phyloP scores from a whole-genome alignment of 2,888 invertebrate genomes.

The Drosophila nr. medialis region DNA sequence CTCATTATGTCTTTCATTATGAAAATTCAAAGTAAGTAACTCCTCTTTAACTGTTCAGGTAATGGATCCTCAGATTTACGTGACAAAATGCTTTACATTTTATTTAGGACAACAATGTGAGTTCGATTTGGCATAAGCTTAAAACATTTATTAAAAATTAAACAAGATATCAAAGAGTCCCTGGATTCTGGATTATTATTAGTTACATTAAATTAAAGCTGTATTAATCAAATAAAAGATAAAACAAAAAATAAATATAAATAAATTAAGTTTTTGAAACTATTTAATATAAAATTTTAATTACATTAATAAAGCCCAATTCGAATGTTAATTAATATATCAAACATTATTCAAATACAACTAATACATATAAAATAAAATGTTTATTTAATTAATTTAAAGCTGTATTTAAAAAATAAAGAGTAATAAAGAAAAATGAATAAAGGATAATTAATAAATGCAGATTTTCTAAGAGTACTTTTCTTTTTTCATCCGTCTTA shows the following conservation, averaged over 20 bases:
- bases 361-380: background rate
- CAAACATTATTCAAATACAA: background rate
- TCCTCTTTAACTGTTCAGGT: background rate
- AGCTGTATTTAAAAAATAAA: background rate
- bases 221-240: background rate
- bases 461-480: background rate
- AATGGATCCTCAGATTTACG: too few relatives aligned
- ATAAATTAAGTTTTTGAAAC: background rate
- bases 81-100: too few relatives aligned
- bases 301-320: background rate
- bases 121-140: background rate
- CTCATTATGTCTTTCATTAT: background rate
- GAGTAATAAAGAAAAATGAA: background rate
- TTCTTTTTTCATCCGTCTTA: background rate
- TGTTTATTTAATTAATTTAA: background rate
- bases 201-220: background rate
- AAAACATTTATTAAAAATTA: background rate
- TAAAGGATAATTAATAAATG: background rate
- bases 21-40: background rate
- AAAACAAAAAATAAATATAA: background rate
- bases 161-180: background rate
- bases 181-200: background rate
- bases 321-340: background rate
- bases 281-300: background rate
- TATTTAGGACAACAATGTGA: too few relatives aligned